Base-by-base conservation (phyloP, 2,113 vertebrate species). In the Hippocampus barbouri region DNA sequence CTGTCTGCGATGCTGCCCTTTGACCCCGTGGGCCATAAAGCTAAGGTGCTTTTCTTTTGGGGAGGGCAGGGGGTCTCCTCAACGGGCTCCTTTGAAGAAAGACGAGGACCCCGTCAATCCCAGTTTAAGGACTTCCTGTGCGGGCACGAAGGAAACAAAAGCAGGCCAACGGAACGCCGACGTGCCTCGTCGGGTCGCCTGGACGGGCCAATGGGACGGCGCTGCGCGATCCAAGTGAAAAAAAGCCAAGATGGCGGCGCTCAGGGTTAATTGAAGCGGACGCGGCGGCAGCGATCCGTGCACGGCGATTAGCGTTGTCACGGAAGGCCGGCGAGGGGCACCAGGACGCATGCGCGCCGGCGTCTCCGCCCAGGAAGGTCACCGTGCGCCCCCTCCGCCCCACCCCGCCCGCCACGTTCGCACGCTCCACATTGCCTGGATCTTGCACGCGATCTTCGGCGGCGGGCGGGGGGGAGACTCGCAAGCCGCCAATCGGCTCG, bases 271-370 rank as follows among this genome's bases (percentile, higher is more conserved):
- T 90, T 73, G 78, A 85, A 91, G 83, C 83, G 87, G 92, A 91
- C 91, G 76, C 80, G 86, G 85, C 86, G 88, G 83, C 90, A 88
- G 88, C 81, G 88, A 91, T 91, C 90, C 89, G 75, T 88, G 89
- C 89, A 83, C 27, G 85, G 87, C 89, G 76, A 91, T 92, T 91
- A 89, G 87, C 83, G 87, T 79, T 88, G 90, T 92, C 90, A 91
- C 91, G 89, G 80, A 90, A 91, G 77, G 38, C 80, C 68, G 85
- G 6, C 53, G 21, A 7, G 23, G 68, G 56, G 86, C 65, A 72
- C 82, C 51, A 83, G 47, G 47, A 51, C 47, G 43, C 40, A 79
- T n/a, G 77, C 15, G 20, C 69, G 68, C 41, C 76, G 14, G 69
- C 78, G 81, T 72, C 82, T 72, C 66, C 85, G 66, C 71, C 74